A percentile compares a stretch with the other conserved stretches of the same genome.
Evolutionary conservation across 1,140 invertebrate genomes (phyloP).

Genomic region (Cotesia glomerata): DNA sequence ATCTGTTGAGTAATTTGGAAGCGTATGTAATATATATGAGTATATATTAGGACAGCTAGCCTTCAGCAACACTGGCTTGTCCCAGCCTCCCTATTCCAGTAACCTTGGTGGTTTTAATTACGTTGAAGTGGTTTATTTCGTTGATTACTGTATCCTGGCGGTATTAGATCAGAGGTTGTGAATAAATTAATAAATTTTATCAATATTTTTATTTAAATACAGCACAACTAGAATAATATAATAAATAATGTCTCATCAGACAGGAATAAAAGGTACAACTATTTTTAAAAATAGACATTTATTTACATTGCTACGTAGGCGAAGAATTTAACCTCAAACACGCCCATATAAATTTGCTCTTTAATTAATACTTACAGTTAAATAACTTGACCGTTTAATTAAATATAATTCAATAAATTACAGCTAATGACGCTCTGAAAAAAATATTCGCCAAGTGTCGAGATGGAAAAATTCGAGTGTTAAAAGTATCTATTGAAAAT

Average conservation of each 20-base stretch:
- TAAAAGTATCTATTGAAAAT: slow-evolving; percentile 87
- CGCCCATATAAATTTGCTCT: slow-evolving; percentile 30
- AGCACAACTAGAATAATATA: too few relatives aligned
- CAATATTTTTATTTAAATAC: too few relatives aligned
- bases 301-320: background rate
- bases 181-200: too few relatives aligned
- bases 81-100: too few relatives aligned
- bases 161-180: too few relatives aligned
- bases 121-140: too few relatives aligned
- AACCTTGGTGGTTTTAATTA: too few relatives aligned
- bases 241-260: slow-evolving; percentile 76
- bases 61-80: too few relatives aligned
- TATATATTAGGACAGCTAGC: too few relatives aligned
- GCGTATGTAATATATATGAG: too few relatives aligned
- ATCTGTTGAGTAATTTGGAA: too few relatives aligned
- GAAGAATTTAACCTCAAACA: slow-evolving; percentile 55
- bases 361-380: slow-evolving; percentile 42
- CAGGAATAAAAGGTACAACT: slow-evolving; percentile 73
- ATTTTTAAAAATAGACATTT: background rate
- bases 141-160: too few relatives aligned
- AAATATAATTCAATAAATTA: slow-evolving; percentile 12
- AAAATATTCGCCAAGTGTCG: slow-evolving; percentile 84
- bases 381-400: slow-evolving; percentile 45
- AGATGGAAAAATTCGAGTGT: slow-evolving; percentile 78
- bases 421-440: slow-evolving; percentile 82